A percentile compares a stretch with the other conserved stretches of the same genome.
Evolutionary conservation across 2,888 invertebrate genomes (phyloP).

Genomic region (Brachyptera putata): DNA sequence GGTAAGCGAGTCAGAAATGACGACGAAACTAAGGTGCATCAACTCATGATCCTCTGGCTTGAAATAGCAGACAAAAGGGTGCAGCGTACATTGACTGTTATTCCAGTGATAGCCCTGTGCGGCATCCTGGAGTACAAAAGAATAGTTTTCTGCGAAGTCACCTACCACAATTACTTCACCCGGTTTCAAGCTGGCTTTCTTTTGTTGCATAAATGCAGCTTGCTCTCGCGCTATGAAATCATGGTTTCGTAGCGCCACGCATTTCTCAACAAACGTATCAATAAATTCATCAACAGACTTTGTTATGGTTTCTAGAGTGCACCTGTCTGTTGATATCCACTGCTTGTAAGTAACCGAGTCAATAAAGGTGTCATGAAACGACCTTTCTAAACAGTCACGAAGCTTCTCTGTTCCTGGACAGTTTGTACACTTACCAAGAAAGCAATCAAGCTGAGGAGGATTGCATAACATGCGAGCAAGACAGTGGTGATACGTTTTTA

Average conservation of each 20-base stretch:
- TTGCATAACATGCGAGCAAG: neutral
- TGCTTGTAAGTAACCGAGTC: conserved; percentile 33
- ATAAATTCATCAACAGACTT: conserved; percentile 31
- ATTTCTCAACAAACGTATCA: conserved; percentile 25
- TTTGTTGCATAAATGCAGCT: conserved; percentile 23
- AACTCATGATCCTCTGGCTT: conserved; percentile 15
- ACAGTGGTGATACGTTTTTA: neutral
- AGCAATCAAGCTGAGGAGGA: neutral
- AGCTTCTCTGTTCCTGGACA: neutral
- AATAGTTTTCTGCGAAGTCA: conserved; percentile 28
- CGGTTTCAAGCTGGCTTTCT: conserved; percentile 25
- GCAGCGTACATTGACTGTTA: conserved; percentile 32
- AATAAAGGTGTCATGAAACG: conserved; percentile 16
- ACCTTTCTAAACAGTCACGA: neutral
- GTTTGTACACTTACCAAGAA: neutral
- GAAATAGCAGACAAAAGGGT: conserved; percentile 30
- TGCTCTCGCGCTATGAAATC: conserved; percentile 31
- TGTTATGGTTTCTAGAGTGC: conserved; percentile 30
- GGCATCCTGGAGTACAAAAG: conserved; percentile 24
- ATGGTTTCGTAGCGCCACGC: conserved; percentile 26
- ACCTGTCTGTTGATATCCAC: conserved; percentile 33
- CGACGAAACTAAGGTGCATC: conserved; percentile 26
- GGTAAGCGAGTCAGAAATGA: conserved; percentile 32
- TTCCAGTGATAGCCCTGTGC: conserved; percentile 28
- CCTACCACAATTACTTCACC: conserved; percentile 29